Conservation (phyloP, 2,797 vertebrate genomes). For the Dryobates pubescens region DNA sequence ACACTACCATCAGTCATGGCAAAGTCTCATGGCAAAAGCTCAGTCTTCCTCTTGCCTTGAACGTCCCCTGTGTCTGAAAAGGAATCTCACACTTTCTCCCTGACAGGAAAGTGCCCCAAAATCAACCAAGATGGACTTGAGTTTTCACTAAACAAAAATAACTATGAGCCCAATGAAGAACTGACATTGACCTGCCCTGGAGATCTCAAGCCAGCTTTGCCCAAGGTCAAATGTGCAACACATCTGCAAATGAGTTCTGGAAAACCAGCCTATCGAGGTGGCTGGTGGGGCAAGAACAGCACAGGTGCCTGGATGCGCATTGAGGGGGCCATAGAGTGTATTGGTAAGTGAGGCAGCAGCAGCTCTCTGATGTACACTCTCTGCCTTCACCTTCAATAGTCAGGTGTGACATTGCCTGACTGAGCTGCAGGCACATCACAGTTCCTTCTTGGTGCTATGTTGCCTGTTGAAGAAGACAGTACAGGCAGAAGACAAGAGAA, state of each 20-base stretch:
- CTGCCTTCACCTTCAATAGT: background rate
- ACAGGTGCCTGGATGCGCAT: background rate
- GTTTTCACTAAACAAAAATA: rapidly evolving
- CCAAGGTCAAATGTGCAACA: background rate
- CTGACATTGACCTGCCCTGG: background rate
- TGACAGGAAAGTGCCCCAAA: background rate
- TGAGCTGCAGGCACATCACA: background rate
- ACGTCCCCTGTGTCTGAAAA: rapidly evolving
- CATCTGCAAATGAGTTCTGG: rapidly evolving
- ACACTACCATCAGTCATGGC: background rate
- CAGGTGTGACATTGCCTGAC: rapidly evolving
- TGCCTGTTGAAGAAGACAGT: background rate
- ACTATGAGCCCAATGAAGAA: background rate
- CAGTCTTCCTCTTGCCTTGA: background rate
- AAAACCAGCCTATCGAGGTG: rapidly evolving
- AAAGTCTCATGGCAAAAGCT: background rate
- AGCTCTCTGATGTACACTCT: background rate
- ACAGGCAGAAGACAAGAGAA: background rate
- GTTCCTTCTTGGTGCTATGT: background rate
- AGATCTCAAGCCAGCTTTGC: background rate
- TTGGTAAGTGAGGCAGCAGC: background rate
- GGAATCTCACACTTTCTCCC: background rate
- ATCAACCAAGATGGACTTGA: background rate
- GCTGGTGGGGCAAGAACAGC: background rate
- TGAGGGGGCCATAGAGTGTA: rapidly evolving